Evolutionary conservation across 2,113 vertebrate genomes (phyloP), one percentile per base, ranked within the genome.

Genomic region (Xiphorhynchus elegans): DNA sequence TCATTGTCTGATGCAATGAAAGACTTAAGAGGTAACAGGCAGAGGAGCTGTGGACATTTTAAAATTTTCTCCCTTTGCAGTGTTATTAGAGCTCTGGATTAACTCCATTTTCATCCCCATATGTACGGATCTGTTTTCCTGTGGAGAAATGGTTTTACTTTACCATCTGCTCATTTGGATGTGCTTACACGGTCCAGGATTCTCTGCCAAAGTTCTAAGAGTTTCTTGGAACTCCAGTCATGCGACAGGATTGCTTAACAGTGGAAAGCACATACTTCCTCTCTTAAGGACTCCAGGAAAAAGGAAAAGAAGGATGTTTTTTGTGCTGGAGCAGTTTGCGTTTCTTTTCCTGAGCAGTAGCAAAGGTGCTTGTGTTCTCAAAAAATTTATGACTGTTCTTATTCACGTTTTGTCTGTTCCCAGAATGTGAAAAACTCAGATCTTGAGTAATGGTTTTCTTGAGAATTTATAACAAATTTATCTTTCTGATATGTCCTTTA

Each of bases 171-270:
- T 73, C 20, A n/a, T 67, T 73, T 29, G 19, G 37, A 13, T 7
- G 2, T 63, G 55, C 29, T 40, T 74, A 18, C 2, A 4, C 21
- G 35, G 33, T 52, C 52, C 4, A 17, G 52, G 56, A 63, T 77
- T 88, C 56, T 91, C 44, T 91, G 94, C 87, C 93, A 92, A 37
- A 78, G 31, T 59, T 89, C 20, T 59, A 6, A 35, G 75, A n/a
- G 76, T 94, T 97, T 87, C 97, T 92, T 74, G 89, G 94, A 96
- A 96, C 39, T 77, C 16, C 9, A 17, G 66, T 91, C 72, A 77
- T 73, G 67, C 3, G 0, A 29, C 70, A n/a, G 33, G 39, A 62
- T 91, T 94, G 52, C 52, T 44, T 89, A 86, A 91, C 37, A 67
- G 23, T 64, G 75, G 83, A 84, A 89, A 87, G 37, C 18, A 67